Base-by-base conservation (phyloP, 2,888 invertebrate genomes). In the Danaus chrysippus region DNA sequence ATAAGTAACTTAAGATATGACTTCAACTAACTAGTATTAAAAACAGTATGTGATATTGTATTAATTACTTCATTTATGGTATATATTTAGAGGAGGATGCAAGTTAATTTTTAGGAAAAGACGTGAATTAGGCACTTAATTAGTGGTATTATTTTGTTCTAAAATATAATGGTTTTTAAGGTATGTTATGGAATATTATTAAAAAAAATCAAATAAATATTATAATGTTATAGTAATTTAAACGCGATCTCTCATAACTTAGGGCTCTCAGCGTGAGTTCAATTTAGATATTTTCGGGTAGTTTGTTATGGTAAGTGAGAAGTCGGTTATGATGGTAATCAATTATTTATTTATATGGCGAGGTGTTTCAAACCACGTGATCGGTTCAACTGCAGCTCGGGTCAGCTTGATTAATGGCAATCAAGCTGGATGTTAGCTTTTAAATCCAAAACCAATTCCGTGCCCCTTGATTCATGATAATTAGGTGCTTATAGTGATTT, bases 221-320 rank as follows among this genome's bases (percentile, higher is more conserved):
- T 34, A 34, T 34, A 34, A 34, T 34, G 23, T 19, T 12, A 41
- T 42, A 5, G 17, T 13, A 41, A 6, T 13, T 52, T n/a, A 61
- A 53, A 5, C 68, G 68, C 69, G 58, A 15, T 19, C 12, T 43
- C 54, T 15, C 19, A 10, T 54, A 43, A 12, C 71, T 72, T 73
- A 66, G 5, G 56, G 72, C 78, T 69, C 63, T 13, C 78, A 78
- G 76, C 77, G 65, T 75, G 78, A 69, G 75, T 73, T 73, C 81
- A 76, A 73, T 76, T 75, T 76, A 75, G 72, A 75, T 63, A 68
- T 63, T 67, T 70, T 71, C 70, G 60, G 62, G 71, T 71, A 72
- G 76, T 76, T 75, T 73, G 77, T 79, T 77, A 77, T 74, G 73
- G 74, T 74, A 68, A 77, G 76, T 76, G 78, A 77, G 78, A 79